Conservation (phyloP, 2,113 vertebrate genomes). For the Naja naja region DNA sequence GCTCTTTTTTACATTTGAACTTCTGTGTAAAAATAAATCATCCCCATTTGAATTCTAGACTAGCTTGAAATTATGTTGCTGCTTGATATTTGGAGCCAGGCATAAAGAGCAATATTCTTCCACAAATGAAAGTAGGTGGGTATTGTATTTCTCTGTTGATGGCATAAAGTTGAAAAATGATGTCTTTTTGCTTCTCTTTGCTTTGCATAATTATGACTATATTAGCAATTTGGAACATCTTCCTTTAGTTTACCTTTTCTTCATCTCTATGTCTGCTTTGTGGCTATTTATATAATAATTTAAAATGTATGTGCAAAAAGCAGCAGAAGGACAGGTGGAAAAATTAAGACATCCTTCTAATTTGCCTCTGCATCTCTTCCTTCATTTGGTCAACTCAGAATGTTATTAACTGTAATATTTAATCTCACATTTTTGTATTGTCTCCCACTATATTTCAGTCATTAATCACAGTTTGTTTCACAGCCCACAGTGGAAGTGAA, state of each 20-base stretch:
- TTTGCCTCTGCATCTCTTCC: background rate
- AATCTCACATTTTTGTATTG: conserved; percentile 22
- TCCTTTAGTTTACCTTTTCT: background rate
- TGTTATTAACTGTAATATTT: conserved; percentile 15
- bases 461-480: conserved; percentile 17
- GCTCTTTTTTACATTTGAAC: background rate
- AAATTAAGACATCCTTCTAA: background rate
- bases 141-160: background rate
- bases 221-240: background rate
- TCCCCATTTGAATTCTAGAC: background rate
- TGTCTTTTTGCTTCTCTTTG: background rate
- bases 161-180: background rate
- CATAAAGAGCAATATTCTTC: background rate
- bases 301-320: background rate
- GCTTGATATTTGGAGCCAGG: background rate
- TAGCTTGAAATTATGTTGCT: background rate
- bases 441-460: conserved; percentile 3
- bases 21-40: background rate
- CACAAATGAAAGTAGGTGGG: background rate
- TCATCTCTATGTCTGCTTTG: background rate
- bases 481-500: background rate
- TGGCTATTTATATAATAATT: background rate
- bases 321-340: background rate
- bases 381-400: conserved; percentile 11
- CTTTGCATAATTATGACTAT: background rate